Evolutionary conservation across 2,888 invertebrate species (phyloP).

Genomic region (Drosophila robusta): DNA sequence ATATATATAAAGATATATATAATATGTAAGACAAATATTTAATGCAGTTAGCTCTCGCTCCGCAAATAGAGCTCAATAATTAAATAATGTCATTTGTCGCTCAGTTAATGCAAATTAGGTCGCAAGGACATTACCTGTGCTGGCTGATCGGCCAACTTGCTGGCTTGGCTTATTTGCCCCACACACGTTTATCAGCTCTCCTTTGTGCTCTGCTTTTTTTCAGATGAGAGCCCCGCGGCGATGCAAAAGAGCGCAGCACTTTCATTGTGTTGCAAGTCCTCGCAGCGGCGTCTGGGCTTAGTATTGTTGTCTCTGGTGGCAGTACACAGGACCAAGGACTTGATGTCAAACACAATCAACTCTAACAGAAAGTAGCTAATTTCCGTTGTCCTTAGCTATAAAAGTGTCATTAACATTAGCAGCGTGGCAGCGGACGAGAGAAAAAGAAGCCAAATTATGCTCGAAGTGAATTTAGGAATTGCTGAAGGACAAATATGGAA

Average conservation of each 20-base stretch:
- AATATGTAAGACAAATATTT: no score
- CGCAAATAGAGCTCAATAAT: no score
- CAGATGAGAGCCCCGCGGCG: slow-evolving; percentile 94
- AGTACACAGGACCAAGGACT: slow-evolving; percentile 38
- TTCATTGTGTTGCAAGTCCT: slow-evolving; percentile 31
- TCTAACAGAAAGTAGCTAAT: no score
- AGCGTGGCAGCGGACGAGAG: not conserved
- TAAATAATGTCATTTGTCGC: no score
- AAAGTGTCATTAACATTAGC: slow-evolving; percentile 23
- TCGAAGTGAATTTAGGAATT: slow-evolving; percentile 36
- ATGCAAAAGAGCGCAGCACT: slow-evolving; percentile 92
- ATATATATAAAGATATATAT: no score
- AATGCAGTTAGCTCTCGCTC: no score
- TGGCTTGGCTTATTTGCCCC: no score
- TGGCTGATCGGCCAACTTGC: no score
- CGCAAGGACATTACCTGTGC: no score
- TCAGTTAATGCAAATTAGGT: no score
- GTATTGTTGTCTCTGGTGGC: slow-evolving; percentile 32
- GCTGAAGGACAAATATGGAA: slow-evolving; percentile 37
- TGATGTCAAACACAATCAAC: slow-evolving; percentile 31
- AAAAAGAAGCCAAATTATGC: slow-evolving; percentile 14
- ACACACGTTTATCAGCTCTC: not conserved
- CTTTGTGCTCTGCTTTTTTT: slow-evolving; percentile 30
- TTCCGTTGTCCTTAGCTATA: not conserved
- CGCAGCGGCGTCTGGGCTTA: slow-evolving; percentile 25